A percentile compares a stretch with the other conserved stretches of the same genome.
Conservation (phyloP, 2,888 invertebrate species). For the Andrena minutula region DNA sequence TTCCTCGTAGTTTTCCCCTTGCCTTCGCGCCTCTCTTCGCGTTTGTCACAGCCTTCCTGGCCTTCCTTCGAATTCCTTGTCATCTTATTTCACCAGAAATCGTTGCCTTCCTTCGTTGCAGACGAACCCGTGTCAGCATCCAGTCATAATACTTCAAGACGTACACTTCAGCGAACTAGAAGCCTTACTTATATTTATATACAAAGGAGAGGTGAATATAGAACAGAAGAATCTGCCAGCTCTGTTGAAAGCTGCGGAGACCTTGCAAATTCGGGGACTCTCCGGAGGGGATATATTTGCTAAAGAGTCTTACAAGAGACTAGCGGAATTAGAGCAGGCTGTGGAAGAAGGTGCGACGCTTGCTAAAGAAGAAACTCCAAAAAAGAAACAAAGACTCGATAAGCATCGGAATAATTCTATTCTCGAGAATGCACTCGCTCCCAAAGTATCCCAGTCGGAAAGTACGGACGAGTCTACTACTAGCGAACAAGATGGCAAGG, state of each 20-base stretch:
- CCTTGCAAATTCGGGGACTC: slow-evolving; percentile 89
- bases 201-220: slow-evolving; percentile 91
- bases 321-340: slow-evolving; percentile 76
- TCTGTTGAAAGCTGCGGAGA: slow-evolving; percentile 89
- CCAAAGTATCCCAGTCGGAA: slow-evolving; percentile 72
- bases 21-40: neutral
- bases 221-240: slow-evolving; percentile 90
- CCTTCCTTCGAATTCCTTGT: neutral
- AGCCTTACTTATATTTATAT: slow-evolving; percentile 90
- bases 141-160: slow-evolving; percentile 91
- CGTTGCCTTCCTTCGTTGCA: slow-evolving; percentile 83
- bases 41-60: neutral
- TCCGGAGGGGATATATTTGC: slow-evolving; percentile 87
- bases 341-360: slow-evolving; percentile 65
- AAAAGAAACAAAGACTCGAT: slow-evolving; percentile 78
- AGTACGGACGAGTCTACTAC: slow-evolving; percentile 73
- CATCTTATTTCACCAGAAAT: neutral
- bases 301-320: slow-evolving; percentile 84
- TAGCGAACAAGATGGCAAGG: slow-evolving; percentile 75
- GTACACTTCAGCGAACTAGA: slow-evolving; percentile 89
- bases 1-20: slow-evolving; percentile 11
- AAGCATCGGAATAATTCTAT: slow-evolving; percentile 77
- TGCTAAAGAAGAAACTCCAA: slow-evolving; percentile 72
- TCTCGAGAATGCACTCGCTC: slow-evolving; percentile 78
- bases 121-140: slow-evolving; percentile 91